A percentile compares a stretch with the other conserved stretches of the same genome.
phyloP scores from a whole-genome alignment of 2,888 invertebrate genomes.

The Ethmia dodecea region DNA sequence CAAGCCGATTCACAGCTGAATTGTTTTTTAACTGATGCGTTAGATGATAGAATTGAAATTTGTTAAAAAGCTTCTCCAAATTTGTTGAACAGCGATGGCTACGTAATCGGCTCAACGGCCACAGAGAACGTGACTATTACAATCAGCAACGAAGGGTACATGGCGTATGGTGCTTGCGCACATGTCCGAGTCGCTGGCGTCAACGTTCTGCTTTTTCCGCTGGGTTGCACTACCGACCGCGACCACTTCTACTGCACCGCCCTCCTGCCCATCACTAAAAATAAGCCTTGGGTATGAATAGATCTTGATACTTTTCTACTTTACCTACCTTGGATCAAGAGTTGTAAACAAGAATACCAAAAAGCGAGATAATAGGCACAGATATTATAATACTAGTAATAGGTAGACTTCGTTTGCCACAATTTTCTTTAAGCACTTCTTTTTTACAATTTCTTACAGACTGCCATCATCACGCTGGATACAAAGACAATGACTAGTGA shows the following conservation, averaged over 20 bases:
- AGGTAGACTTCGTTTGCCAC: no score
- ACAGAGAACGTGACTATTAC: slow-evolving; percentile 22
- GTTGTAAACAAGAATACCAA: no score
- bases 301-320: background rate
- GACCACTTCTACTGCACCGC: background rate
- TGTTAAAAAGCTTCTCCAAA: no score
- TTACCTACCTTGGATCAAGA: no score
- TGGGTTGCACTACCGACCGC: background rate
- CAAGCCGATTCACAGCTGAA: no score
- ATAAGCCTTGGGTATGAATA: no score
- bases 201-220: slow-evolving; percentile 6
- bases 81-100: slow-evolving; percentile 12
- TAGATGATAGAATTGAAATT: no score
- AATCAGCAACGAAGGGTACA: slow-evolving; percentile 36
- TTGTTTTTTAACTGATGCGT: no score
- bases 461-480: slow-evolving; percentile 21
- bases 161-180: slow-evolving; percentile 43
- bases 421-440: no score
- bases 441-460: background rate
- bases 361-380: no score
- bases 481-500: slow-evolving; percentile 26
- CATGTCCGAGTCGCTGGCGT: slow-evolving; percentile 23
- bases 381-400: no score
- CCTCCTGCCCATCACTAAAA: background rate
- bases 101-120: slow-evolving; percentile 37